phyloP scores from a whole-genome alignment of 1,140 invertebrate species.

The Drosophila bipectinata region DNA sequence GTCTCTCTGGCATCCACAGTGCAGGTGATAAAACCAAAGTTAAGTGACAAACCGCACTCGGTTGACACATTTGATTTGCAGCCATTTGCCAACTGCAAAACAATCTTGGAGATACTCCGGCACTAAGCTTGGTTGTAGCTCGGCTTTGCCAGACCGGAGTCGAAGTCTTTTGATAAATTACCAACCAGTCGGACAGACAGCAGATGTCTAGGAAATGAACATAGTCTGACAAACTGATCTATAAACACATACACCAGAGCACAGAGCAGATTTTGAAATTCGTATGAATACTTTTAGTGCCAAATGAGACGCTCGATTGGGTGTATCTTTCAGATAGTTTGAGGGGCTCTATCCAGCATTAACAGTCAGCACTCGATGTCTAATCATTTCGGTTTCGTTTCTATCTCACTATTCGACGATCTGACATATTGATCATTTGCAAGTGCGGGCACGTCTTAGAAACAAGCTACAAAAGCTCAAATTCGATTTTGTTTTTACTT shows the following conservation, averaged over 20 bases:
- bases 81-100: slow-evolving; percentile 47
- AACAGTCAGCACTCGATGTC: slow-evolving; percentile 33
- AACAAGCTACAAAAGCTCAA: slow-evolving; percentile 14
- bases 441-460: slow-evolving; percentile 61
- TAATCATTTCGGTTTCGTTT: slow-evolving; percentile 15
- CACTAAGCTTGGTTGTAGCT: slow-evolving; percentile 10
- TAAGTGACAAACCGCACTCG: slow-evolving; percentile 46
- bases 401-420: slow-evolving; percentile 35
- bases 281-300: slow-evolving; percentile 7
- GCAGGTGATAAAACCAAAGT: slow-evolving; percentile 60
- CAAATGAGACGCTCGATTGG: slow-evolving; percentile 44
- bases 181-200: slow-evolving; percentile 34
- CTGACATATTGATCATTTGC: slow-evolving; percentile 71
- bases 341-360: slow-evolving; percentile 15
- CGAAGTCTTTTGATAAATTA: slow-evolving; percentile 54
- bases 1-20: slow-evolving; percentile 8
- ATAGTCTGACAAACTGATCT: slow-evolving; percentile 47
- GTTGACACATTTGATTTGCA: slow-evolving; percentile 59
- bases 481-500: slow-evolving; percentile 37
- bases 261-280: slow-evolving; percentile 23
- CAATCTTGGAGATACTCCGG: slow-evolving; percentile 25
- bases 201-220: slow-evolving; percentile 57
- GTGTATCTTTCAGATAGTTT: slow-evolving; percentile 34
- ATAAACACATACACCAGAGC: slow-evolving; percentile 10
- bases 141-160: slow-evolving; percentile 2